These are phyloP conservation scores for Leiothrix lutea DNA, from an alignment of 2,113 vertebrate genomes.

Conservation along the genomic window DNA sequence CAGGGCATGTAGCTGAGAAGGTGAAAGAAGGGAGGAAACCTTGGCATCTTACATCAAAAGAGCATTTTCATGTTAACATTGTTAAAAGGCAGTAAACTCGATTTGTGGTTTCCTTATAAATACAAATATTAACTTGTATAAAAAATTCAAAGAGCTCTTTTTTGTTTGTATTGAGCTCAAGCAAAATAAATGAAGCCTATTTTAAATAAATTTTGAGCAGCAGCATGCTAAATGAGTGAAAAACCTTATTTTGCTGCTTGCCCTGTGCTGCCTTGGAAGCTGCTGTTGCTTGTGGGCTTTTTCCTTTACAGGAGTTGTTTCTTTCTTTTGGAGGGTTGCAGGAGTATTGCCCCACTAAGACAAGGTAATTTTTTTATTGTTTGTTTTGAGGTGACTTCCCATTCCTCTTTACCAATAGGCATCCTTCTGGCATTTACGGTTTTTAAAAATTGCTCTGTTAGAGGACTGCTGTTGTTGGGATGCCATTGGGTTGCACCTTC, in stretches of 20 bases:
- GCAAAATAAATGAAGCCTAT: background rate
- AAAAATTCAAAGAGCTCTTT: background rate
- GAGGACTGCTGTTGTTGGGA: background rate
- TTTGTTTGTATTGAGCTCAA: background rate
- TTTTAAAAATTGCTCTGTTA: background rate
- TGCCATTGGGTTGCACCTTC: background rate
- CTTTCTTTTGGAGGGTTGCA: background rate
- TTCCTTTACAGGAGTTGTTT: background rate
- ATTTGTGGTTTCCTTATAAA: background rate
- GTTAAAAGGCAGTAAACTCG: background rate
- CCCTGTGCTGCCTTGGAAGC: background rate
- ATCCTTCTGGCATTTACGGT: background rate
- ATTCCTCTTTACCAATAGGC: background rate
- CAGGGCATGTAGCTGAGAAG: background rate
- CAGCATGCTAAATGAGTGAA: background rate
- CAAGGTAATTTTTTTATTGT: background rate
- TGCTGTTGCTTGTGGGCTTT: background rate
- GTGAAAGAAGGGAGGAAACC: background rate
- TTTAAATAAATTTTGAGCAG: background rate
- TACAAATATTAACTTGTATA: background rate
- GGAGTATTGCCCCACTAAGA: background rate
- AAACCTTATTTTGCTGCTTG: background rate
- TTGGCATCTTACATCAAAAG: background rate
- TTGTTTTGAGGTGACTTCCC: background rate
- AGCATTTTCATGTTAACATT: background rate